Evolutionary conservation across 2,797 vertebrate species (phyloP).

Genomic region (Girardinus metallicus): DNA sequence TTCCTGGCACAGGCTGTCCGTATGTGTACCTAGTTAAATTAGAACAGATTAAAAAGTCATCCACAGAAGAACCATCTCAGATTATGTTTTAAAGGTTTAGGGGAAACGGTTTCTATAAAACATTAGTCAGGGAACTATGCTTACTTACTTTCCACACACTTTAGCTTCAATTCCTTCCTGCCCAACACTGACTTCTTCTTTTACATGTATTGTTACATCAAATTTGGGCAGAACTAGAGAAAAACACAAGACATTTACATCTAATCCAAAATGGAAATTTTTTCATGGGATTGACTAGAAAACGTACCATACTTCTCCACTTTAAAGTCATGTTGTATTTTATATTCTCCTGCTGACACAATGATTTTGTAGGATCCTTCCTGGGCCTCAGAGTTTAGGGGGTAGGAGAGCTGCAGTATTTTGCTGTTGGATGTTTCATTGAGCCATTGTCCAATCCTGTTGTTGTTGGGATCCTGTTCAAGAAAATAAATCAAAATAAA

Average conservation of each 20-base stretch:
- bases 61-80: background rate
- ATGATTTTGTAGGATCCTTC: slow-evolving; percentile 71
- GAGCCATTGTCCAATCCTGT: slow-evolving; percentile 81
- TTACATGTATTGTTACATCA: slow-evolving; percentile 36
- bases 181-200: slow-evolving; percentile 28
- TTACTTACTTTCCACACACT: slow-evolving; percentile 68
- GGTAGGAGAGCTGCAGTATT: slow-evolving; percentile 77
- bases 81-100: background rate
- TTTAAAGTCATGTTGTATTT: slow-evolving; percentile 60
- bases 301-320: slow-evolving; percentile 80
- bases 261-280: background rate
- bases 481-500: background rate
- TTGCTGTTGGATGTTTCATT: slow-evolving; percentile 60
- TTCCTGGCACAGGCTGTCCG: slow-evolving; percentile 67
- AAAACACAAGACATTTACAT: background rate
- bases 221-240: slow-evolving; percentile 72
- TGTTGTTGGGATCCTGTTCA: slow-evolving; percentile 68
- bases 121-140: background rate
- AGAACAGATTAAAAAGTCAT: background rate
- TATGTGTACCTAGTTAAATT: slow-evolving; percentile 63
- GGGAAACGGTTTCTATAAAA: too few relatives aligned
- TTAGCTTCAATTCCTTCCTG: slow-evolving; percentile 40
- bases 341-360: background rate
- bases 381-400: slow-evolving; percentile 75
- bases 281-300: background rate